Percentiles rank a stretch among this genome's conserved stretches.
Conservation (phyloP, 1,140 invertebrate species). For the Yoshiicerus persimilis region DNA sequence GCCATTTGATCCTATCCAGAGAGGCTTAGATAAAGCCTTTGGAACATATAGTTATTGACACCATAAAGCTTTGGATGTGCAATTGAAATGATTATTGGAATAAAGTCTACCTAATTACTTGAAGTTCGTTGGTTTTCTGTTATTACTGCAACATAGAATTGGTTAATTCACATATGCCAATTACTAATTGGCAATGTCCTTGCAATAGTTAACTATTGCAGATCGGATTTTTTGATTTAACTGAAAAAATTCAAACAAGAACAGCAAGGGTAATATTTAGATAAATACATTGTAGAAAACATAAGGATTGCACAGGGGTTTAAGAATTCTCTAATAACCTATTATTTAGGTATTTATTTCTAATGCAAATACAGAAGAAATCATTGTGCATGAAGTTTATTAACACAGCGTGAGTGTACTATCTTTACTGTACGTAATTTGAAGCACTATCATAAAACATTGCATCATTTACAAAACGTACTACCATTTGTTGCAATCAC, state of each 20-base stretch:
- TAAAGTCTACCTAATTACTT: too few relatives aligned
- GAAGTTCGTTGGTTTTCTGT: too few relatives aligned
- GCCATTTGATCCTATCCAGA: neutral
- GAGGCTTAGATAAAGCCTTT: neutral
- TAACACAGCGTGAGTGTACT: neutral
- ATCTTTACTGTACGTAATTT: neutral
- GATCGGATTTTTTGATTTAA: too few relatives aligned
- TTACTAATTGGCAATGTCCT: too few relatives aligned
- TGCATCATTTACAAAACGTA: neutral
- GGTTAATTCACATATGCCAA: too few relatives aligned
- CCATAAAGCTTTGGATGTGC: neutral
- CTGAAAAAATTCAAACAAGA: too few relatives aligned
- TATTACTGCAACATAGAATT: too few relatives aligned
- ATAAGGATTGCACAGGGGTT: neutral
- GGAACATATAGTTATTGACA: neutral
- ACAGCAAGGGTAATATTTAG: too few relatives aligned
- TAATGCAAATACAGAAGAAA: neutral
- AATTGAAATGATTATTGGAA: too few relatives aligned
- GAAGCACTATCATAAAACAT: neutral
- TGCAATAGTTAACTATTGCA: too few relatives aligned
- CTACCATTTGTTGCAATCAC: neutral
- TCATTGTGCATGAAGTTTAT: neutral
- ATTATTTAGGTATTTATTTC: neutral
- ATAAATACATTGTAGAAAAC: too few relatives aligned
- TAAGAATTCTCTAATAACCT: neutral